These are phyloP conservation scores for Drosophila malerkotliana DNA, from an alignment of 1,140 invertebrate species.

Conservation along the genomic window DNA sequence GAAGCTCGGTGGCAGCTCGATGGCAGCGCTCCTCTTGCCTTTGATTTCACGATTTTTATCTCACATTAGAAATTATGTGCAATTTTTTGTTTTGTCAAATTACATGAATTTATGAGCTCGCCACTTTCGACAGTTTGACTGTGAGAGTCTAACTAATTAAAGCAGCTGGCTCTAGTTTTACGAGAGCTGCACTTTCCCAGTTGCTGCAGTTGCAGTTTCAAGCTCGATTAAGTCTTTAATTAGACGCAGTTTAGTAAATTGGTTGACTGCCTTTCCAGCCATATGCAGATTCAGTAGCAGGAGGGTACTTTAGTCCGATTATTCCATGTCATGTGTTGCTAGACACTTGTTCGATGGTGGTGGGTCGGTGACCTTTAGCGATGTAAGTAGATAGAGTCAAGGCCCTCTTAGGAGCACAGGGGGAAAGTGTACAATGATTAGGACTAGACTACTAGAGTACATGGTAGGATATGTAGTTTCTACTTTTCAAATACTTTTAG, in stretches of 20 bases:
- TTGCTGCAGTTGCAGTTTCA: slow-evolving; percentile 46
- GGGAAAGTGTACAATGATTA: background rate
- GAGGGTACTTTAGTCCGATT: background rate
- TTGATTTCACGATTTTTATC: slow-evolving; percentile 68
- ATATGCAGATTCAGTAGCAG: slow-evolving; percentile 54
- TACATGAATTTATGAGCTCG: slow-evolving; percentile 71
- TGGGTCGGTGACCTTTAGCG: slow-evolving; percentile 14
- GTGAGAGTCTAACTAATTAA: slow-evolving; percentile 76
- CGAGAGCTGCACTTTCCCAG: slow-evolving; percentile 7
- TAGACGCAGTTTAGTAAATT: slow-evolving; percentile 73
- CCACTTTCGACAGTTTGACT: slow-evolving; percentile 25
- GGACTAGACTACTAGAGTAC: too few relatives aligned
- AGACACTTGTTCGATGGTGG: slow-evolving; percentile 11
- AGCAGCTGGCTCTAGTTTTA: slow-evolving; percentile 32
- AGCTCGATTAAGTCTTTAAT: slow-evolving; percentile 78
- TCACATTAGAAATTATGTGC: slow-evolving; percentile 71
- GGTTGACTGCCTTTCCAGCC: slow-evolving; percentile 19
- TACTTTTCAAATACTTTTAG: background rate
- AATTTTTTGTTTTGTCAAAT: slow-evolving; percentile 67
- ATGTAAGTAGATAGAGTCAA: background rate
- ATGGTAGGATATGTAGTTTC: too few relatives aligned
- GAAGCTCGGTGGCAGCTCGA: background rate
- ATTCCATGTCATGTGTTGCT: slow-evolving; percentile 27
- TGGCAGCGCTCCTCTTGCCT: slow-evolving; percentile 24
- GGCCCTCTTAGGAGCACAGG: background rate